Base-by-base conservation (phyloP, 2,888 invertebrate genomes). In the Tachina grossa region DNA sequence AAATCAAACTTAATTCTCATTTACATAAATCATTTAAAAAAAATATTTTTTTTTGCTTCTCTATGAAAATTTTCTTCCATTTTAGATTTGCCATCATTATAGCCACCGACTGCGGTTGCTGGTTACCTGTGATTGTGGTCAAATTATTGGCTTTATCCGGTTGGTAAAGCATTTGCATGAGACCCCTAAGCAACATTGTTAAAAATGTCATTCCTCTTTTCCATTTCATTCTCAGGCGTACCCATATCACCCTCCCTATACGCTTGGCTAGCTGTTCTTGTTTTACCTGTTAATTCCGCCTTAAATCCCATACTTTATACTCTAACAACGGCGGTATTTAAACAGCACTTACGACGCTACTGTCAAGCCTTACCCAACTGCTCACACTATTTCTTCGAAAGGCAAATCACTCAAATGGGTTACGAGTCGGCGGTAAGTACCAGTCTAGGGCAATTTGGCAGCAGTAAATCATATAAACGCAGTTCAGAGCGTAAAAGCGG, bases 301-400 rank as follows among this genome's bases (percentile, higher is more conserved):
- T 90, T 95, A 9, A 95, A 95, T 91, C 95, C 95, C 1, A 93
- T 95, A n/a, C 91, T 95, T 53, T 95, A 95, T 89, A 95, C 95
- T 0, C 88, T 95, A 63, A 94, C 95, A 2, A 95, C 95, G 2
- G 94, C 94, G 16, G 91, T 94, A 2, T 95, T 95, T 88, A 94
- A 94, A 89, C 94, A 94, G 90, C 94, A 94, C 90, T 84, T 91
- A 89, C 83, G 88, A 87, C 88, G 91, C 85, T 89, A 91, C 89
- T 87, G 89, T 89, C 89, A 89, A 77, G 88, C 89, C 1, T 68
- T 91, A 77, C 90, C 91, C 47, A 88, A 68, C 31, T 90, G 91
- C 83, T 89, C 91, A 1, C 63, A 87, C 2, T 83, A 89, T 39
- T 88, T 89, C 9, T 87, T 89, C 39, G 89, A 90, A 4, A 91